Base-by-base conservation (phyloP, 37 sponge, comb jelly and placozoan species). In the Halisarca cf. caerulea region DNA sequence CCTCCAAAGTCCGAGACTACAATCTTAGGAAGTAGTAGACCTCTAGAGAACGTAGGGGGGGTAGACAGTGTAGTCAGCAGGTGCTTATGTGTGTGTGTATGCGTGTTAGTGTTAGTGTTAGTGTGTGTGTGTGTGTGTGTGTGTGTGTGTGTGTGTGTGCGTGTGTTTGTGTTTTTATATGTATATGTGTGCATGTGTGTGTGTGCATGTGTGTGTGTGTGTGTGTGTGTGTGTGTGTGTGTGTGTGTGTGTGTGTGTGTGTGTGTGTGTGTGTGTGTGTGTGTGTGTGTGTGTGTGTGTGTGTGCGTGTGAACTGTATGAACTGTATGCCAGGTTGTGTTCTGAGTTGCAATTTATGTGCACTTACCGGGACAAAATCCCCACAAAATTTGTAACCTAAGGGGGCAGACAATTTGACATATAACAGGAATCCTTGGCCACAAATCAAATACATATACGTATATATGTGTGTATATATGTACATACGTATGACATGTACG, bases 1-100 rank as follows among this genome's bases (percentile, higher is more conserved):
- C 96, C 95, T 41, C 99, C 99, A 84, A 87, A 92, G 55, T 96
- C 95, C 72, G 90, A 86, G 62, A 94, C 99, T 20, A 98, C 94
- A 23, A 97, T 92, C 86, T 97, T 97, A 21, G 97, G 97, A 79
- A 97, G 34, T 66, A 97, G 83, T 40, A 97, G 86, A 37, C 97
- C 97, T 33, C 97, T 97, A 40, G 44, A 2, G 43, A 39, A 20
- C 42, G n/a, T n/a, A n/a, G n/a, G n/a, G n/a, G n/a, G n/a, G n/a
- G n/a, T n/a, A n/a, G n/a, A n/a, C n/a, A n/a, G n/a, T n/a, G n/a
- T n/a, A n/a, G n/a, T n/a, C n/a, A n/a, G n/a, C n/a, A n/a, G n/a
- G n/a, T n/a, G n/a, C n/a, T n/a, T n/a, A n/a, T n/a, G n/a, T n/a
- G n/a, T n/a, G n/a, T n/a, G n/a, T n/a, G n/a, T n/a, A n/a, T n/a